A percentile compares a stretch with the other conserved stretches of the same genome.
Conservation (phyloP, 2,888 invertebrate species). For the Malachius bipustulatus region DNA sequence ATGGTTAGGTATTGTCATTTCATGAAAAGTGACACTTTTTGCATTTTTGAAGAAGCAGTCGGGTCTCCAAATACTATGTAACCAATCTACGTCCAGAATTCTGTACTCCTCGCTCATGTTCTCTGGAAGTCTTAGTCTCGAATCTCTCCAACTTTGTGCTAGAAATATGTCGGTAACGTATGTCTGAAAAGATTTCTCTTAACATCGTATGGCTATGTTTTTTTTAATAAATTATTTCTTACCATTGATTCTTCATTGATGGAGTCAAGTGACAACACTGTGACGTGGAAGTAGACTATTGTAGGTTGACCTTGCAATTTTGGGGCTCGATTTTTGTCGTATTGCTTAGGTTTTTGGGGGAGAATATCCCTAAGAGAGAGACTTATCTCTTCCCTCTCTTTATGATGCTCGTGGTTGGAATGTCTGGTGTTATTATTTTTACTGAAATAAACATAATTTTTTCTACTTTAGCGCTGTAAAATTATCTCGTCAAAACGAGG, state of each 20-base stretch:
- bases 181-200: constrained; percentile 49
- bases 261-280: constrained; percentile 82
- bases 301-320: constrained; percentile 78
- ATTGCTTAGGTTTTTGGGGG: constrained; percentile 71
- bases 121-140: constrained; percentile 76
- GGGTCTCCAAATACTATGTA: constrained; percentile 83
- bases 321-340: constrained; percentile 83
- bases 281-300: constrained; percentile 82
- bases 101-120: constrained; percentile 89
- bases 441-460: constrained; percentile 20
- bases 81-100: constrained; percentile 80
- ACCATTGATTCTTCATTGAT: constrained; percentile 95
- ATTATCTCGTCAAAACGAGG: too few species aligned
- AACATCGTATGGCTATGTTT: background rate
- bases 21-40: constrained; percentile 83
- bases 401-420: constrained; percentile 23
- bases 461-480: too few species aligned
- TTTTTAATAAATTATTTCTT: constrained; percentile 18
- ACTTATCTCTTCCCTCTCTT: constrained; percentile 45
- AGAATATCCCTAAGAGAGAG: constrained; percentile 75
- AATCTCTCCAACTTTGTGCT: constrained; percentile 88
- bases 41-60: constrained; percentile 92
- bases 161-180: constrained; percentile 88
- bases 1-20: constrained; percentile 91
- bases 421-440: constrained; percentile 21